Conservation (phyloP, 1,140 invertebrate species). For the Chymomyza costata region DNA sequence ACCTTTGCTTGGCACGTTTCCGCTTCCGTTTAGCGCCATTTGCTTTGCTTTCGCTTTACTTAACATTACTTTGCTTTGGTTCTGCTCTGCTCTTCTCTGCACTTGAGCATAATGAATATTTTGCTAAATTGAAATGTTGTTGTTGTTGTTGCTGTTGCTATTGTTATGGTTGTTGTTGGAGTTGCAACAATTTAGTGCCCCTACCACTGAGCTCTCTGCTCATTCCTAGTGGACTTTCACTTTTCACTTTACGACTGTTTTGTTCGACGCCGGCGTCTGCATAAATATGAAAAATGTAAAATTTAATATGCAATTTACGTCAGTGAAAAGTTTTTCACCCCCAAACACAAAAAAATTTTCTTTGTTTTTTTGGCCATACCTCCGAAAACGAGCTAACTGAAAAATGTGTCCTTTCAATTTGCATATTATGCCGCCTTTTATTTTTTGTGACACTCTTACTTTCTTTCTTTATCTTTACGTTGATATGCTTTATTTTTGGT, state of each 20-base stretch:
- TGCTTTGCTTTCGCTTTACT: no score
- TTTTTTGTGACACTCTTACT: slow-evolving; percentile 49
- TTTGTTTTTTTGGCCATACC: not conserved
- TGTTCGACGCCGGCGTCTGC: slow-evolving; percentile 41
- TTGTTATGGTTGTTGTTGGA: slow-evolving; percentile 11
- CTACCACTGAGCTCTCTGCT: not conserved
- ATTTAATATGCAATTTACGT: slow-evolving; percentile 72
- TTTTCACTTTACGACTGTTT: slow-evolving; percentile 64
- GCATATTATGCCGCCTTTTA: slow-evolving; percentile 47
- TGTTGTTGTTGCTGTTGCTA: slow-evolving; percentile 15
- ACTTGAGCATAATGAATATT: slow-evolving; percentile 70
- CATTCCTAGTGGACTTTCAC: slow-evolving; percentile 20
- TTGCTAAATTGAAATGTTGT: slow-evolving; percentile 69
- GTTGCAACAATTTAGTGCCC: not conserved
- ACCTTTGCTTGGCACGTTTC: slow-evolving; percentile 59
- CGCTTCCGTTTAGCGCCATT: slow-evolving; percentile 60
- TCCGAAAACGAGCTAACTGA: not conserved
- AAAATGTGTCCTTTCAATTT: slow-evolving; percentile 53
- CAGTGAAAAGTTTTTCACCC: slow-evolving; percentile 40
- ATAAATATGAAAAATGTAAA: slow-evolving; percentile 72
- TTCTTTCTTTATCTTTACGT: not conserved
- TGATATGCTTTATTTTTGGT: not conserved
- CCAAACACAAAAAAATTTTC: no score
- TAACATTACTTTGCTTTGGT: no score
- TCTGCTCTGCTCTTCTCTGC: no score